Evolutionary conservation across 2,113 vertebrate species (phyloP), one percentile per base, ranked within the genome.

Genomic region (Ciconia maguari): DNA sequence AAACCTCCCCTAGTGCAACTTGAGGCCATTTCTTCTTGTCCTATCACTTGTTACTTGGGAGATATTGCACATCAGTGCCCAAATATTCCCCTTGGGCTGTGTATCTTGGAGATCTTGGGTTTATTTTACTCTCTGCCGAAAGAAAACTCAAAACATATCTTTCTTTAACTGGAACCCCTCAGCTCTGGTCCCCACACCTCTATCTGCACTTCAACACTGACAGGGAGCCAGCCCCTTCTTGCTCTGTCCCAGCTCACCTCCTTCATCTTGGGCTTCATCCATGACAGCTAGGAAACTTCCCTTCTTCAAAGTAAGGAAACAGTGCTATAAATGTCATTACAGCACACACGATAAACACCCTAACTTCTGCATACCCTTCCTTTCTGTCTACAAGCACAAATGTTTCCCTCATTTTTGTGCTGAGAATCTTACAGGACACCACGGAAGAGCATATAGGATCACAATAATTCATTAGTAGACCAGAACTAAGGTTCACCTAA

Each of bases 341-440:
- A 69, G 3, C 30, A 66, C 7, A 30, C 19, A 27, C 0, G 1
- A 41, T 54, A 26, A 83, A 30, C 2, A 4, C 7, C 7, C 25
- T 17, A n/a, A 77, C 15, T 77, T 30, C 13, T 57, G 57, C 29
- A 48, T 62, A 32, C 20, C 30, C 41, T 84, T 77, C n/a, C 29
- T 48, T 71, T 84, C 30, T 18, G 16, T 58, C 36, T 74, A 17
- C 18, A 49, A 41, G 6, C 36, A 88, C 4, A 58, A 34, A 24
- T 13, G 7, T 8, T 75, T 71, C 38, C 19, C 42, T 64, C 22
- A 18, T 30, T 61, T 84, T 58, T 77, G 22, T 26, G 11, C 29
- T 38, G 24, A 69, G 25, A 21, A 41, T 57, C 24, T 91, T 54
- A 34, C 25, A 72, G 42, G 16, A 87, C 29, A 68, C 20, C 26